Conservation (phyloP, 2,888 invertebrate genomes). For the Tineola bisselliella region DNA sequence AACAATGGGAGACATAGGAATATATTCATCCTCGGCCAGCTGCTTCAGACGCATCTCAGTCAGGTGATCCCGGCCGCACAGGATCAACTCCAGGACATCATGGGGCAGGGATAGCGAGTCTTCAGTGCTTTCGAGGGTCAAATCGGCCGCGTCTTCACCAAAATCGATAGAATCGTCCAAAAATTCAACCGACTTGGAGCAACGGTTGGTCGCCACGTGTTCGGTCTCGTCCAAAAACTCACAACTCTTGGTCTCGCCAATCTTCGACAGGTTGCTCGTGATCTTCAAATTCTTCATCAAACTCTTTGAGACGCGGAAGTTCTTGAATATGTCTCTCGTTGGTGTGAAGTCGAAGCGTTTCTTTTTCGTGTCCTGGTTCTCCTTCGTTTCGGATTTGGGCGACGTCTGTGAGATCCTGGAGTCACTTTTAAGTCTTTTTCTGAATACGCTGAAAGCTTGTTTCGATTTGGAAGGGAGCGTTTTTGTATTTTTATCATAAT, state of each 20-base stretch:
- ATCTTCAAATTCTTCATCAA: constrained; percentile 46
- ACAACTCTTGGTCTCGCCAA: constrained; percentile 54
- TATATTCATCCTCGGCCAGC: constrained; percentile 39
- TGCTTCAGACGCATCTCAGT: constrained; percentile 31
- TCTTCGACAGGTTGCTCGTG: constrained; percentile 30
- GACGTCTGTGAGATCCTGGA: constrained; percentile 46
- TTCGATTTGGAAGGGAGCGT: constrained; percentile 30
- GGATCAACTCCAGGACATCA: constrained; percentile 48
- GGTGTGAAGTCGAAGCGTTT: constrained; percentile 62
- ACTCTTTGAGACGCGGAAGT: constrained; percentile 48
- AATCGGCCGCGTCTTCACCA: constrained; percentile 30
- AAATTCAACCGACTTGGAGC: constrained; percentile 54
- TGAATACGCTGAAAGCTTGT: constrained; percentile 42
- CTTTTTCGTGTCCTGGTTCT: constrained; percentile 48
- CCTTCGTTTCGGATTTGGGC: constrained; percentile 37
- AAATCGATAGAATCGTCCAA: constrained; percentile 44
- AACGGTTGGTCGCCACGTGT: constrained; percentile 33
- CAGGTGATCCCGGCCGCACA: constrained; percentile 34
- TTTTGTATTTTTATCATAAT: constrained; percentile 17
- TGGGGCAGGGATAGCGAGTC: constrained; percentile 41
- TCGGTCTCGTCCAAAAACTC: constrained; percentile 47
- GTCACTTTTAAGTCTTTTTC: constrained; percentile 62
- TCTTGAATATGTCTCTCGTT: constrained; percentile 54
- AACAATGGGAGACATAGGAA: constrained; percentile 51
- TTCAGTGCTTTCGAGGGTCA: constrained; percentile 42